Base-by-base conservation (phyloP, 2,888 invertebrate genomes). In the Spialia ferax region DNA sequence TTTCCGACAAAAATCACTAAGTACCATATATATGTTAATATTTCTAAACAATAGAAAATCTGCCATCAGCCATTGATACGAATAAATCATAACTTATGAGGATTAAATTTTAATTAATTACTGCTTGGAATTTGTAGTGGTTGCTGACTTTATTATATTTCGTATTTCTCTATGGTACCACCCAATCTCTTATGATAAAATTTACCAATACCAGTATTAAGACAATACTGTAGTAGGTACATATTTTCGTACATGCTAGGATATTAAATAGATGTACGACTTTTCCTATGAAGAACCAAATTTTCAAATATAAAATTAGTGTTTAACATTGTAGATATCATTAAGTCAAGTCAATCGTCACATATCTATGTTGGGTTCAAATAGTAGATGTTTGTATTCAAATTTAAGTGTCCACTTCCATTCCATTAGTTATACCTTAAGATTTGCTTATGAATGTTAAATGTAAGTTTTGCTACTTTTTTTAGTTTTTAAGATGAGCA, bases 321-420 rank as follows among this genome's bases (percentile, higher is more conserved):
- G 55, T 71, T 54, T 20, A 71, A 69, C 79, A 82, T 80, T 87
- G 86, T 88, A 87, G 84, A 86, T 89, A 88, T 80, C 80, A 85
- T 85, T 71, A 80, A 73, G 70, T 83, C 79, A 80, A 73, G 70
- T 83, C 79, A 83, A 78, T 78, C 67, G 54, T 79, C 71, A 88
- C 89, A 90, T 89, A 89, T 90, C 88, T 81, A 62, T 80, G 67
- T 83, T 86, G 77, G 77, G 82, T 87, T 89, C 80, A 79, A 78
- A 73, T 73, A 73, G 68, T 76, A 70, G 75, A 74, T 71, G 72
- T 67, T 23, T 63, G 20, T 42, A 63, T 26, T 55, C 7, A 26
- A 29, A 18, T 42, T 35, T 26, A 11, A 15, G n/a, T 15, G 59
- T 59, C 45, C 45, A 15, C 59, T 59, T 6, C 57, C 23, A 57